Percentiles rank a stretch among this genome's conserved stretches.
Conservation (phyloP, 2,113 vertebrate species). For the Balaeniceps rex region DNA sequence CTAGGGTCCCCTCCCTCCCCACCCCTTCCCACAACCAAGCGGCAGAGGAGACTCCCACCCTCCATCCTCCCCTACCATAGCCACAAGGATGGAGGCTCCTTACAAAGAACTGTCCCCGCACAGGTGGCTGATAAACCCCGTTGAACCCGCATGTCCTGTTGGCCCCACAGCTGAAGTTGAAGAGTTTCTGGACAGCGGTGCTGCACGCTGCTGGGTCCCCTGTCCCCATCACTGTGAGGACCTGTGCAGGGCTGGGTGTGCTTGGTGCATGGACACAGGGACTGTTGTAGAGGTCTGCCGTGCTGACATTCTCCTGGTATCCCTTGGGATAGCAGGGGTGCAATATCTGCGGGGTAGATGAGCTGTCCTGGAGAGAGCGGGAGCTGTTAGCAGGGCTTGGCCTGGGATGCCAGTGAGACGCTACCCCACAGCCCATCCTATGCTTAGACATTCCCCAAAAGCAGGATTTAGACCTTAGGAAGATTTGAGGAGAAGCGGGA, state of each 20-base stretch:
- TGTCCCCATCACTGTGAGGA: constrained; percentile 56
- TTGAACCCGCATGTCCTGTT: constrained; percentile 70
- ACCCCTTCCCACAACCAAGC: not conserved
- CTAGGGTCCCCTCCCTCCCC: not conserved
- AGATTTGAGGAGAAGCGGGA: not conserved
- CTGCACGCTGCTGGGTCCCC: constrained; percentile 58
- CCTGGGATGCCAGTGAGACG: not conserved
- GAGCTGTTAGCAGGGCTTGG: not conserved
- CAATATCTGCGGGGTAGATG: not conserved
- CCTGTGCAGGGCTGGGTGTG: not conserved
- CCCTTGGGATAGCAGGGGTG: constrained; percentile 75
- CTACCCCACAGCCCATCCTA: not conserved
- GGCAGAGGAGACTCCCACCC: not conserved
- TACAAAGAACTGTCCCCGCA: constrained; percentile 75
- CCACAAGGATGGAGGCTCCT: not conserved
- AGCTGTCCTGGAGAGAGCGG: not conserved
- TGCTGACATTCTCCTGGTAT: constrained; percentile 14
- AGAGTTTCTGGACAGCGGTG: constrained; percentile 41
- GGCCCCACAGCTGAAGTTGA: constrained; percentile 68
- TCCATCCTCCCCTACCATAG: not conserved
- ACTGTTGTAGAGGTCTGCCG: constrained; percentile 47
- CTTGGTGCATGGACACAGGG: constrained; percentile 36
- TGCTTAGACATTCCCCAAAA: not conserved
- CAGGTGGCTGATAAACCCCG: constrained; percentile 76
- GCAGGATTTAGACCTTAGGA: not conserved